Conservation (phyloP, 2,113 vertebrate species). For the Empidonax alnorum region DNA sequence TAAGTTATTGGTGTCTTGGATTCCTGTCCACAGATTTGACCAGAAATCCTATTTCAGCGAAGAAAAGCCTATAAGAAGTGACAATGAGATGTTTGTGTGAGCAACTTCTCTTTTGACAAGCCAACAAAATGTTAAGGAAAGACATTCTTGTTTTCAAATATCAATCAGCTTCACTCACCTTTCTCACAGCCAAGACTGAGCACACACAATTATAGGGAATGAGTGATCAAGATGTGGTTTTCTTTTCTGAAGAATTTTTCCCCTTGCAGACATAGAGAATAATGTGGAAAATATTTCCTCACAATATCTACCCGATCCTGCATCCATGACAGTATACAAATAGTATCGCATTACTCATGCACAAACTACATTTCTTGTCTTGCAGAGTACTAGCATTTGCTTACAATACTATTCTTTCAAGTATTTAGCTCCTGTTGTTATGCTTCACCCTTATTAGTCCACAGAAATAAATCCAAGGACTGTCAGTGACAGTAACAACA, state of each 20-base stretch:
- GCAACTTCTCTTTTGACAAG: background rate
- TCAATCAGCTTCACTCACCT: background rate
- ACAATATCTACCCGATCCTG: background rate
- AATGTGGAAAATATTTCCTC: background rate
- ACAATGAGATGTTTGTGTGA: background rate
- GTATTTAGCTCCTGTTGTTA: background rate
- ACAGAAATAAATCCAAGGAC: background rate
- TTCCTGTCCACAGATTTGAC: background rate
- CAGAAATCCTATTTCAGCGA: background rate
- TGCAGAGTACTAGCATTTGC: background rate
- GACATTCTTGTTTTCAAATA: background rate
- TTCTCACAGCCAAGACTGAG: background rate
- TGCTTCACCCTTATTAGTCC: background rate
- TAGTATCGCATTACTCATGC: background rate
- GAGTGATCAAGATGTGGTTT: background rate
- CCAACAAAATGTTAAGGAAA: background rate
- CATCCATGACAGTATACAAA: background rate
- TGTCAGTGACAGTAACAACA: background rate
- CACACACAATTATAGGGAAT: background rate
- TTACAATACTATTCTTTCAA: background rate
- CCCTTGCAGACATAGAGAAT: background rate
- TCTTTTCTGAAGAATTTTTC: background rate
- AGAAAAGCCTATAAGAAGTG: background rate
- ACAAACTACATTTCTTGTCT: background rate
- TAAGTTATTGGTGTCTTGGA: background rate